Percentiles rank a stretch among this genome's conserved stretches.
Evolutionary conservation across 1,140 invertebrate genomes (phyloP).

Genomic region (Ctenoplectra terminalis): DNA sequence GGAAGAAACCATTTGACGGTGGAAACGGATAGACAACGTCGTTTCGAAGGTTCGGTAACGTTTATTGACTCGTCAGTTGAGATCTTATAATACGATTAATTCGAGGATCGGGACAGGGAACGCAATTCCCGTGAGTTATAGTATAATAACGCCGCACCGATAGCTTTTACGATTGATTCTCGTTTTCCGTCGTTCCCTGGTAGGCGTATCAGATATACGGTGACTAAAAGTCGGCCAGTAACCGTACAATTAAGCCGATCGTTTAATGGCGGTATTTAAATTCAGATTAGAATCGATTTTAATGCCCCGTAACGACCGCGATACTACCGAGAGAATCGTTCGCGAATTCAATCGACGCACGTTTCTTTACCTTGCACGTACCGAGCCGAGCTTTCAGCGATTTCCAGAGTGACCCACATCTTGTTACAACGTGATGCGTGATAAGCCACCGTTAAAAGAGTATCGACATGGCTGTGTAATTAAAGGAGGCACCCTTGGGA

Average conservation of each 20-base stretch:
- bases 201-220: neutral
- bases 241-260: conserved; percentile 22
- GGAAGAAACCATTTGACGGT: neutral
- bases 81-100: neutral
- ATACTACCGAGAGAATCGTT: neutral
- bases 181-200: no score
- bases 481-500: conserved; percentile 26
- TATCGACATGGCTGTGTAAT: conserved; percentile 22
- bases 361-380: neutral
- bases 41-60: neutral
- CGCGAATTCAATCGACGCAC: neutral
- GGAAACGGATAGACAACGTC: neutral
- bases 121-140: neutral
- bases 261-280: conserved; percentile 18
- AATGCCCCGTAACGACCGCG: conserved; percentile 15
- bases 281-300: conserved; percentile 26
- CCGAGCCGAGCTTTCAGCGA: neutral
- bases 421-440: conserved; percentile 7
- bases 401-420: conserved; percentile 17
- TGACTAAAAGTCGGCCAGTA: neutral
- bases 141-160: neutral
- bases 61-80: neutral
- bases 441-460: conserved; percentile 32
- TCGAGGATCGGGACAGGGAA: neutral
- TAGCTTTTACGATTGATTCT: neutral